Base-by-base conservation (phyloP, 2,797 vertebrate species). In the Champsocephalus gunnari region DNA sequence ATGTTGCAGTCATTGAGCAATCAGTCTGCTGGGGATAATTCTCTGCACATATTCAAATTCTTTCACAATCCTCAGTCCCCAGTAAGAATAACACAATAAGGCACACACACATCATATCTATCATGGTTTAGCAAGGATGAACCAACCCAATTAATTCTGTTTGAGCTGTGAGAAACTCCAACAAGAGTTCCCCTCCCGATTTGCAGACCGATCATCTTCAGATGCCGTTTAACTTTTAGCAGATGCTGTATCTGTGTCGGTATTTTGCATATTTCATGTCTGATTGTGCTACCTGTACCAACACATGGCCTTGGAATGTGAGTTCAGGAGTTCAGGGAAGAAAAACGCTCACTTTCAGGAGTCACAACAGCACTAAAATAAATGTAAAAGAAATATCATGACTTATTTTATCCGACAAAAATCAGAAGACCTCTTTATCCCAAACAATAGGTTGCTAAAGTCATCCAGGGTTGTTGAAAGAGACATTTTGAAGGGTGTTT, bases 211-310 rank as follows among this genome's bases (percentile, higher is more conserved):
- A 65, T 79, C 43, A 14, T 58, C 66, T 34, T 53, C 38, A 41
- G 32, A 50, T 50, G 6, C 47, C 12, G 47, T 12, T 45, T 12
- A 55, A 41, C 64, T 54, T 44, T 9, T 3, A 41, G 34, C 49
- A 53, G 49, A 41, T 65, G 21, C 28, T 28, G 28, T 4, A 28
- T 38, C 45, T 38, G 1, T 1, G 34, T 32, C 45, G 60, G 56
- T 43, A 50, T 66, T 70, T 34, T 10, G 9, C 54, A 12, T 1
- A 12, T 72, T 77, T 67, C 17, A 53, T 77, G 73, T 75, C 81
- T 60, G 67, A 71, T 43, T 69, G 67, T n/a, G 4, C 32, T 77
- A 13, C n/a, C 17, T 43, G 0, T 24, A 3, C 8, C 47, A 38
- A 64, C 24, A 43, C 24, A 11, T 2, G 17, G 9, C 49, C 21